phyloP scores from a whole-genome alignment of 2,113 vertebrate species.

The Rhizomys pruinosus region DNA sequence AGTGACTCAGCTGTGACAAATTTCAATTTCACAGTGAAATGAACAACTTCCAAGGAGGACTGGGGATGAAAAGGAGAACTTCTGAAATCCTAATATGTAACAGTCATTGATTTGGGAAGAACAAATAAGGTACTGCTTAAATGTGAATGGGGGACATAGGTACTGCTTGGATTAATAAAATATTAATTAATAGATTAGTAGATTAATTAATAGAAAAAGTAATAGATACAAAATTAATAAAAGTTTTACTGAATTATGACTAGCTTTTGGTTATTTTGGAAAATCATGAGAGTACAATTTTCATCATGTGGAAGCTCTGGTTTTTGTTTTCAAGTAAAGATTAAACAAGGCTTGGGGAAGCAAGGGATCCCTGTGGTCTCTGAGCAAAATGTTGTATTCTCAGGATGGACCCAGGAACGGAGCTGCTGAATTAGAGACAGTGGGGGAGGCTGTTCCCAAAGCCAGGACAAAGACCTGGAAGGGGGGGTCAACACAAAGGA shows the following conservation, averaged over 20 bases:
- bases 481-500: neutral
- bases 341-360: neutral
- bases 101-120: neutral
- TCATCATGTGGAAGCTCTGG: neutral
- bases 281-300: neutral
- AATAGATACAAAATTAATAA: no score
- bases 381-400: neutral
- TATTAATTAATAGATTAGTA: neutral
- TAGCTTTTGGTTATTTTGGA: conserved; percentile 15
- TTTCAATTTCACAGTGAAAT: neutral
- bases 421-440: neutral
- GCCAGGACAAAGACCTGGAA: neutral
- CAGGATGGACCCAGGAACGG: neutral
- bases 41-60: neutral
- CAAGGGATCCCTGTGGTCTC: neutral
- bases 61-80: neutral
- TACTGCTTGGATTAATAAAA: neutral
- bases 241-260: neutral
- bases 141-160: neutral
- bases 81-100: neutral
- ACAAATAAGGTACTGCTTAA: neutral
- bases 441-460: neutral
- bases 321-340: neutral
- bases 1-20: neutral
- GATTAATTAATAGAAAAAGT: neutral